Percentiles rank a stretch among this genome's conserved stretches.
Evolutionary conservation across 2,797 vertebrate genomes (phyloP).

Genomic region (Ficedula albicollis): DNA sequence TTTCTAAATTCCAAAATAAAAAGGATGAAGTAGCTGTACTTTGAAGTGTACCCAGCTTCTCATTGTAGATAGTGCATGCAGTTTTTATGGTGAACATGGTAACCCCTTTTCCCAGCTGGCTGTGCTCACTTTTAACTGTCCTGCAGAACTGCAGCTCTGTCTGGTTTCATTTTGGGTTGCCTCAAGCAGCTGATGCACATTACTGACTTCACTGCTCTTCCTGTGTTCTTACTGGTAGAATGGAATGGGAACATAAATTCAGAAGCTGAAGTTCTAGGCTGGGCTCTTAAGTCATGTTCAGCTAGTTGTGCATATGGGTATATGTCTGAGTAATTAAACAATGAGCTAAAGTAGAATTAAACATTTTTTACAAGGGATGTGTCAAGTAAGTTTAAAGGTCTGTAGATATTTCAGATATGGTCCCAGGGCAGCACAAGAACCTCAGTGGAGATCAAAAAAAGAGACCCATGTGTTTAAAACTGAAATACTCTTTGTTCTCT

Average conservation of each 20-base stretch:
- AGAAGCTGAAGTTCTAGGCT: not conserved
- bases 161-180: not conserved
- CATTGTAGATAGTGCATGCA: not conserved
- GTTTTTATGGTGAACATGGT: not conserved
- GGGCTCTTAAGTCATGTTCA: not conserved
- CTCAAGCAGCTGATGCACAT: not conserved
- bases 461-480: not conserved
- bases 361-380: fast-evolving
- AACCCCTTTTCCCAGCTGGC: not conserved
- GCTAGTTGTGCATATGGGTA: fast-evolving
- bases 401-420: not conserved
- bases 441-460: not conserved
- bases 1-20: not conserved
- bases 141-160: not conserved
- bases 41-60: fast-evolving
- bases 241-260: not conserved
- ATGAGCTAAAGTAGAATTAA: not conserved
- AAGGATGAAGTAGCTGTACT: not conserved
- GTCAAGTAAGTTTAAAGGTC: not conserved
- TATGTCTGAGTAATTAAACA: not conserved
- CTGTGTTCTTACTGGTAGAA: not conserved
- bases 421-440: not conserved
- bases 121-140: not conserved
- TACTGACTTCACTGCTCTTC: not conserved
- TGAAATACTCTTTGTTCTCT: fast-evolving